These are phyloP conservation scores for Seriola dumerili DNA, from an alignment of 2,113 vertebrate genomes.

Conservation along the genomic window DNA sequence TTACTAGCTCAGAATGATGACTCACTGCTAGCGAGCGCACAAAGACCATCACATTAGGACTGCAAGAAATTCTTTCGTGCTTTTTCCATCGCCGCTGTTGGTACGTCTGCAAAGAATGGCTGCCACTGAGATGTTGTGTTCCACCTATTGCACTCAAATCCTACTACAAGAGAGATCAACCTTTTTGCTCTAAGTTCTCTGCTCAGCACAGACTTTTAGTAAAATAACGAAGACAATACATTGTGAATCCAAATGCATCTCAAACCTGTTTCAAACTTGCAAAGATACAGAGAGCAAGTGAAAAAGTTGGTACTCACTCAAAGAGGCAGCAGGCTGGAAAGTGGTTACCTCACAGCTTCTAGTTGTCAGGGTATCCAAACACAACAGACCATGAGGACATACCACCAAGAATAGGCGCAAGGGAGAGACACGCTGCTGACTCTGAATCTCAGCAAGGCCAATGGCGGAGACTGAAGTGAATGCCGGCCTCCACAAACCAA, in stretches of 20 bases:
- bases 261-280: conserved; percentile 7
- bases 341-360: conserved; percentile 70
- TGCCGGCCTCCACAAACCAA: conserved; percentile 19
- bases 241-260: background rate
- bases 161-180: background rate
- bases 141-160: background rate
- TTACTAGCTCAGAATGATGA: conserved; percentile 71
- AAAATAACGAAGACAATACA: background rate
- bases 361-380: conserved; percentile 85
- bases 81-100: background rate
- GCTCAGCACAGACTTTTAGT: background rate
- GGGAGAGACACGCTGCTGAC: conserved; percentile 54
- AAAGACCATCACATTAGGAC: conserved; percentile 32
- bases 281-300: conserved; percentile 30
- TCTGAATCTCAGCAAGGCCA: conserved; percentile 58
- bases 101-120: conserved; percentile 33
- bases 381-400: conserved; percentile 83
- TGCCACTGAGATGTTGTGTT: conserved; percentile 12
- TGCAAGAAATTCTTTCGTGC: conserved; percentile 26
- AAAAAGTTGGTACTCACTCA: conserved; percentile 75
- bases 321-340: conserved; percentile 62
- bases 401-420: conserved; percentile 78
- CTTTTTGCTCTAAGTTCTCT: background rate
- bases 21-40: conserved; percentile 51
- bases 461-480: conserved; percentile 42